Percentiles rank a stretch among this genome's conserved stretches.
Conservation (phyloP, 2,113 vertebrate genomes). For the Corydoras maculifer region DNA sequence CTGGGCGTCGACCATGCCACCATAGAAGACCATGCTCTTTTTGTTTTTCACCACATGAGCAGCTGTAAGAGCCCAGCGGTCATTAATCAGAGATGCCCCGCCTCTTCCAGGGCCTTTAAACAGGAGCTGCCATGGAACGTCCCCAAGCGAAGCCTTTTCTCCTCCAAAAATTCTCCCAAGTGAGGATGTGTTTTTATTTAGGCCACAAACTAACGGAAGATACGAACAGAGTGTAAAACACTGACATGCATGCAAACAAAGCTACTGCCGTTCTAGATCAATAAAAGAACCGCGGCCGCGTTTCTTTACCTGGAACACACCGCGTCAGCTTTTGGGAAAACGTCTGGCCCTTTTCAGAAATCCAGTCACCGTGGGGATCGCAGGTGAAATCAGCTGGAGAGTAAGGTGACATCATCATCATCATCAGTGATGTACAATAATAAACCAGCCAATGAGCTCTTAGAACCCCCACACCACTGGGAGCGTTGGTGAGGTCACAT, state of each 20-base stretch:
- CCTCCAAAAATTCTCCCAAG: conserved; percentile 69
- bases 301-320: conserved; percentile 57
- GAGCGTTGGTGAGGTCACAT: too few relatives aligned
- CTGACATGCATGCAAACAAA: too few relatives aligned
- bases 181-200: conserved; percentile 37
- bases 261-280: too few relatives aligned
- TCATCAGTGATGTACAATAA: too few relatives aligned
- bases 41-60: conserved; percentile 69
- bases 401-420: too few relatives aligned
- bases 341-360: conserved; percentile 30
- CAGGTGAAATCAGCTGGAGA: conserved; percentile 56
- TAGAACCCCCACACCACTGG: too few relatives aligned
- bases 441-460: too few relatives aligned
- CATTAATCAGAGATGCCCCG: conserved; percentile 76
- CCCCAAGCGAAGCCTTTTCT: conserved; percentile 53
- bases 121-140: conserved; percentile 83
- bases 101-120: conserved; percentile 46
- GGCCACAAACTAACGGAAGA: conserved; percentile 74
- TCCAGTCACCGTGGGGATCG: conserved; percentile 52
- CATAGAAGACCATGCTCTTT: fast-evolving
- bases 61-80: conserved; percentile 85
- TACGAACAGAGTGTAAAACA: background rate
- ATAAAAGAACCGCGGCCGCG: too few relatives aligned
- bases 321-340: conserved; percentile 39
- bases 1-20: conserved; percentile 46